Evolutionary conservation across 2,888 invertebrate species (phyloP), one percentile per base, ranked within the genome.

Genomic region (Minunthozetes semirufus): DNA sequence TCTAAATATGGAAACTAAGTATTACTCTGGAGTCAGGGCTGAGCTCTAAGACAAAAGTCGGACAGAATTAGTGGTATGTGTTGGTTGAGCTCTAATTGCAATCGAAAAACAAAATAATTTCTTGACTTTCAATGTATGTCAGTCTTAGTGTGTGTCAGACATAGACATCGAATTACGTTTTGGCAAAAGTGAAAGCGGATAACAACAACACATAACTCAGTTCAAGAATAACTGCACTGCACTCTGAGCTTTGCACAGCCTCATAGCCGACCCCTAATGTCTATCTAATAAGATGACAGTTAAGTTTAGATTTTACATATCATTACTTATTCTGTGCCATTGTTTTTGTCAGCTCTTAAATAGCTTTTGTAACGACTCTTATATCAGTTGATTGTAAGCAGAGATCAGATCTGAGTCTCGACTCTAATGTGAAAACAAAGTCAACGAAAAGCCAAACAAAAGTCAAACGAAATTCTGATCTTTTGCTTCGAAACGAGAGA

Each of bases 311-410:
- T 29, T 61, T 61, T 61, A 61, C 61, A 61, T 61, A 61, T 61
- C 61, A 61, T 61, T 61, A 61, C 29, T 27, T 61, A 61, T 61
- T 61, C 61, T 25, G 25, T 27, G 61, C 61, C 11, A 56, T 61
- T 61, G 61, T 61, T 61, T 61, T 61, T 61, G 61, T 61, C 61
- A 61, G 25, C 61, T 61, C 61, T 61, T 61, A 27, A 61, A 61
- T 61, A 27, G 53, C 61, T 61, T 61, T 61, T 61, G 6, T 61
- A 29, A 61, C 27, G 27, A 61, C 61, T 61, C 61, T 61, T 15
- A 61, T 53, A 53, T 53, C 53, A 53, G 53, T 53, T 19, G 53
- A 53, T 53, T 53, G 53, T 53, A 19, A 48, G n/a, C 53, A 53
- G 19, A 53, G 53, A 53, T 53, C 56, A 53, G 53, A 53, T 53